phyloP scores from a whole-genome alignment of 2,888 invertebrate species.

The Ellobium chinense region DNA sequence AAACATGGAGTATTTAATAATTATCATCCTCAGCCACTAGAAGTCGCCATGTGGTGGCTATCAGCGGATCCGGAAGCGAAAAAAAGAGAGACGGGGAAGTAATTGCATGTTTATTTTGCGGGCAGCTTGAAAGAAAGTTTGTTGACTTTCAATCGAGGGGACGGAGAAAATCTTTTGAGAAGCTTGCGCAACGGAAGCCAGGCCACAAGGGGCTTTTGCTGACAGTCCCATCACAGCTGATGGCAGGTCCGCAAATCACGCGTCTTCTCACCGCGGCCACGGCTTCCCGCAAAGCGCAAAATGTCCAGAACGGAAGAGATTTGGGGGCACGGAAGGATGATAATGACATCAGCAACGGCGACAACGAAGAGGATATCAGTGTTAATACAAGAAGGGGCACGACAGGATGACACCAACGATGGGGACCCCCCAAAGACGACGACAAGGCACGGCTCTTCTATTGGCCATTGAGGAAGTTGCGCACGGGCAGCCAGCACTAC shows the following conservation, averaged over 20 bases:
- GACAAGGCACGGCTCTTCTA: not conserved
- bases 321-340: not conserved
- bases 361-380: not conserved
- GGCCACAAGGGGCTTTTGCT: conserved; percentile 7
- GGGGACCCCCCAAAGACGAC: not conserved
- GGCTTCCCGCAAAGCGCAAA: not conserved
- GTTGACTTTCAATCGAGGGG: conserved; percentile 32
- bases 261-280: not conserved
- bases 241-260: not conserved
- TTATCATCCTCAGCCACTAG: not conserved
- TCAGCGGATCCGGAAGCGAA: not conserved
- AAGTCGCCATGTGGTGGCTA: not conserved
- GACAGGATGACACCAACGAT: not conserved
- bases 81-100: not conserved
- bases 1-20: not conserved
- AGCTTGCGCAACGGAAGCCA: conserved; percentile 19
- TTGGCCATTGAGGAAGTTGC: not conserved
- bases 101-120: conserved; percentile 33
- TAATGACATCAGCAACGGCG: conserved; percentile 8
- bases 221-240: not conserved
- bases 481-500: too few species aligned
- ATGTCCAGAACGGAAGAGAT: not conserved
- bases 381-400: not conserved
- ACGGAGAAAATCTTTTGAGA: not conserved
- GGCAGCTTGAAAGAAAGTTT: conserved; percentile 10